A percentile compares a stretch with the other conserved stretches of the same genome.
Evolutionary conservation across 2,113 vertebrate genomes (phyloP).

Genomic region (Ondatra zibethicus): DNA sequence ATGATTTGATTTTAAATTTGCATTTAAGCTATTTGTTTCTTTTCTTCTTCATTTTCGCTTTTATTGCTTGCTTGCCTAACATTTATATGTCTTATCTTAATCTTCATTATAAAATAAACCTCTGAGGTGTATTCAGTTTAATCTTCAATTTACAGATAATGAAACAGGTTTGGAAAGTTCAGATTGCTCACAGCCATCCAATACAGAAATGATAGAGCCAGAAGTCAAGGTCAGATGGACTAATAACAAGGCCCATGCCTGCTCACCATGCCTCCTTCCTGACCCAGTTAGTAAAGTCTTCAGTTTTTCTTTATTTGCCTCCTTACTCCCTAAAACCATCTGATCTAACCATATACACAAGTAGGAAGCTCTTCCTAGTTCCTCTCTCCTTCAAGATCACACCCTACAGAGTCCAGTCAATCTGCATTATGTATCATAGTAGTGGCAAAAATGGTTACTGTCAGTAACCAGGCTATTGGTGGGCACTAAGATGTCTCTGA

Average conservation of each 20-base stretch:
- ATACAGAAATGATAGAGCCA: not conserved
- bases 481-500: not conserved
- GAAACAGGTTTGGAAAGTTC: not conserved
- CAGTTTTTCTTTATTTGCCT: not conserved
- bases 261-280: not conserved
- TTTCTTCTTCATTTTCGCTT: not conserved
- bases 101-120: not conserved
- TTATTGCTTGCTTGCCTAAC: not conserved
- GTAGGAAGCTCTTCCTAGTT: not conserved
- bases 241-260: not conserved
- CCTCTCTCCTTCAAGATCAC: not conserved
- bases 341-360: not conserved
- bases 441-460: not conserved
- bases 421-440: not conserved
- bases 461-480: not conserved
- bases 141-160: constrained; percentile 22
- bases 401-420: not conserved
- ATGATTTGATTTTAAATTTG: not conserved
- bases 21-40: not conserved
- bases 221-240: not conserved
- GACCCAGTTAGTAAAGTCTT: not conserved
- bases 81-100: not conserved
- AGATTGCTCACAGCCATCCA: not conserved
- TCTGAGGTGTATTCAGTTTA: not conserved
- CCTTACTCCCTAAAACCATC: not conserved